Evolutionary conservation across 2,888 invertebrate genomes (phyloP).

Genomic region (Callosobruchus maculatus): DNA sequence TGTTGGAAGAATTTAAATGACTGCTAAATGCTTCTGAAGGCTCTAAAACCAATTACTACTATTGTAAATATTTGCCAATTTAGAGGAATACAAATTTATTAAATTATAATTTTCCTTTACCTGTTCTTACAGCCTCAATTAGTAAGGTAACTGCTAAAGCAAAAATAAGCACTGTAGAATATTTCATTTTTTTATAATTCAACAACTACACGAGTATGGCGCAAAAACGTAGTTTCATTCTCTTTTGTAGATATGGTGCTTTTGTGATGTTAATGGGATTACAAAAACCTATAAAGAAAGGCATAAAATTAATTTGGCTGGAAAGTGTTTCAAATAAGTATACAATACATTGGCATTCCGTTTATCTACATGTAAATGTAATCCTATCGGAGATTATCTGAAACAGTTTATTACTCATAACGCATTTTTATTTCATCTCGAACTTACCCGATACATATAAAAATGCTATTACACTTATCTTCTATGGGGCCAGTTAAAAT

Average conservation of each 20-base stretch:
- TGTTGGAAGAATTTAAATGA: too few relatives aligned
- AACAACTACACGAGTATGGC: background rate
- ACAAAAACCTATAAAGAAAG: background rate
- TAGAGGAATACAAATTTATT: too few relatives aligned
- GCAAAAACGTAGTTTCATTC: background rate
- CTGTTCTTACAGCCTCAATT: background rate
- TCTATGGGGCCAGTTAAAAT: too few relatives aligned
- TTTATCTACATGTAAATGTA: background rate
- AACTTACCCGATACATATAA: too few relatives aligned
- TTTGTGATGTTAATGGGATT: background rate
- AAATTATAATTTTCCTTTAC: background rate
- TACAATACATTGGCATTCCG: background rate
- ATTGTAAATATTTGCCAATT: too few relatives aligned
- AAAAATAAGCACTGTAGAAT: background rate
- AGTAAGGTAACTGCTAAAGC: background rate
- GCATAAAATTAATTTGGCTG: background rate
- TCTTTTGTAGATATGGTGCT: background rate
- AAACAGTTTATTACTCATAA: background rate
- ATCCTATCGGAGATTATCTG: background rate
- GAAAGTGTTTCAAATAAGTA: background rate
- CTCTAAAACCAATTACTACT: too few relatives aligned
- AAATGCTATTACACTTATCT: too few relatives aligned
- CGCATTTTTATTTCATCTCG: background rate
- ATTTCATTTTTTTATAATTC: background rate
- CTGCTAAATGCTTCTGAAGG: too few relatives aligned